Conservation (phyloP, 1,140 invertebrate genomes). For the Leucophenga varia region DNA sequence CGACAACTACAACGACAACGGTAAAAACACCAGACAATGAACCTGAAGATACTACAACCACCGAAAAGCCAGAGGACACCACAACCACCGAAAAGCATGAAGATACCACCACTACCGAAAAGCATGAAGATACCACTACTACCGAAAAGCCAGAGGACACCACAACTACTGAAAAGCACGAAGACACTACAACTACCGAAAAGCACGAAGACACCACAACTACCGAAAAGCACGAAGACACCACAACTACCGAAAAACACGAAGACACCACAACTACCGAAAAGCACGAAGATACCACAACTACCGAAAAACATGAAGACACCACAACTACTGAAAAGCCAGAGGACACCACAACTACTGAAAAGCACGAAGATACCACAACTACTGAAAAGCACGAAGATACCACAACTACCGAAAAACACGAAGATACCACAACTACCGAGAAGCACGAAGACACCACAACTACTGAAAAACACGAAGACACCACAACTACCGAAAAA, state of each 20-base stretch:
- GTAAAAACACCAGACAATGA: not conserved
- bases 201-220: slow-evolving; percentile 2
- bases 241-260: not conserved
- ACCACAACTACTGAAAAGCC: not conserved
- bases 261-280: slow-evolving; percentile 2
- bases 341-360: slow-evolving; percentile 3
- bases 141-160: not conserved
- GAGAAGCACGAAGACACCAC: not conserved
- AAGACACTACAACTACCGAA: not conserved
- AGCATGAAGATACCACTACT: slow-evolving; percentile 1
- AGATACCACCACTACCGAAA: not conserved
- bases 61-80: not conserved
- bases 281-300: not conserved
- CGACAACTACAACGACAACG: not conserved
- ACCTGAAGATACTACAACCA: not conserved
- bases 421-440: not conserved
- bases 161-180: slow-evolving; percentile 1
- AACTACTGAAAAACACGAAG: not conserved
- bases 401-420: slow-evolving; percentile 3
- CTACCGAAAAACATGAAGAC: slow-evolving; percentile 1
- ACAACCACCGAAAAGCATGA: not conserved
- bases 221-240: not conserved
- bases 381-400: not conserved
- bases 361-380: not conserved
- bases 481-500: not conserved